Evolutionary conservation across 1,140 invertebrate genomes (phyloP), one percentile per base, ranked within the genome.

Genomic region (Solenopsis invicta): DNA sequence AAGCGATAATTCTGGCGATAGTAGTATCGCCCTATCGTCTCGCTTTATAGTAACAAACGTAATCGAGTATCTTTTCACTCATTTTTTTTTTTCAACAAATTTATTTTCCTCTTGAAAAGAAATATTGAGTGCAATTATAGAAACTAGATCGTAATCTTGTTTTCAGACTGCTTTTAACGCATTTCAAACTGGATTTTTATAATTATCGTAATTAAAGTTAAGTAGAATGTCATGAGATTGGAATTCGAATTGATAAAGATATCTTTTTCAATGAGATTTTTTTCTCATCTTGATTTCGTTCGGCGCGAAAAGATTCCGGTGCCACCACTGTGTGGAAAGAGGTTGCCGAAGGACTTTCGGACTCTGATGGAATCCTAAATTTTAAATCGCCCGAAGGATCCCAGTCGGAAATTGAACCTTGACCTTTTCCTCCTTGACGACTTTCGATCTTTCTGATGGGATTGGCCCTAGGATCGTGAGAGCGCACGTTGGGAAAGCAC

Each of bases 351-450:
- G n/a, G 56, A 41, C 56, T 37, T 48, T 59, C 66, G 21, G 61
- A 21, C 52, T 66, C 18, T 74, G 54, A 80, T 86, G 67, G 41
- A 64, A 69, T 71, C 29, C 56, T 86, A 78, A 88, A 86, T 88
- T 88, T 77, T 75, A 52, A 88, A 86, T 72, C 48, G 75, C 24
- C 59, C 13, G 21, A 71, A 18, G 16, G 71, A 88, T 76, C 52
- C 59, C 12, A 29, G 52, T 37, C 18, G 37, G 71, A 87, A 87
- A 24, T 88, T 76, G 67, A 85, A 74, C 87, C 56, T 50, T 77
- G 50, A 67, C 50, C 67, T 59, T 77, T 72, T 77, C n/a, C 41
- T 45, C 21, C 18, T 29, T 12, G 34, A 76, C 45, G 21, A 77
- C 45, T 71, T 64, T 72, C 62, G 87, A 67, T 86, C 67, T 69